phyloP scores from a whole-genome alignment of 2,797 vertebrate species.

The Podarcis lilfordi region DNA sequence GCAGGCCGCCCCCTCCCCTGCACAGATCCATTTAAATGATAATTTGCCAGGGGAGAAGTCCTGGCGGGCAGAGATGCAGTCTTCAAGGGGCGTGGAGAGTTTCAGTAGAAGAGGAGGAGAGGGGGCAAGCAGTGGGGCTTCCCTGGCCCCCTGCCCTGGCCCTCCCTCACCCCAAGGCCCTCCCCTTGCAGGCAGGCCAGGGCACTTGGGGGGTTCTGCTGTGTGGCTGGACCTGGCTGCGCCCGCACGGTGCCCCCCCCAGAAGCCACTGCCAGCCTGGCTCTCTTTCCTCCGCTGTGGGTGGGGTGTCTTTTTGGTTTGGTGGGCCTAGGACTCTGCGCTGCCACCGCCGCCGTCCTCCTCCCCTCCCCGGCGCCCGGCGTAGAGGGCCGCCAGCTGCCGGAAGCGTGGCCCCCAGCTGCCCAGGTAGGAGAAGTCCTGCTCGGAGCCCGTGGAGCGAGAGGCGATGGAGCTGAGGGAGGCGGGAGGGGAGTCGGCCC shows the following conservation, averaged over 20 bases:
- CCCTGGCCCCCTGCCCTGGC: accelerated
- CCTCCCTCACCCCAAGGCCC: accelerated
- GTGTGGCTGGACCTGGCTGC: background rate
- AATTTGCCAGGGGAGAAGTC: conserved; percentile 50
- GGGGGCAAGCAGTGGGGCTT: background rate
- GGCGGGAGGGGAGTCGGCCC: conserved; percentile 86
- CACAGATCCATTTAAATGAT: conserved; percentile 67
- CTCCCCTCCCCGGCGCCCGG: conserved; percentile 83
- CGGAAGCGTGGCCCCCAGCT: conserved; percentile 96
- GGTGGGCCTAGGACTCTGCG: conserved; percentile 84
- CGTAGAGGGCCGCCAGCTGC: conserved; percentile 93
- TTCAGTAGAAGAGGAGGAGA: conserved; percentile 20
- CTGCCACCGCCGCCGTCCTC: conserved; percentile 82
- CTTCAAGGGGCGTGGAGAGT: conserved; percentile 33
- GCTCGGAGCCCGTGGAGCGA: conserved; percentile 91
- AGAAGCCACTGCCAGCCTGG: background rate
- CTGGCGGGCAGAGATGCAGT: conserved; percentile 43
- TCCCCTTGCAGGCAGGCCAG: no score
- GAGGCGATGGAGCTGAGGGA: conserved; percentile 98
- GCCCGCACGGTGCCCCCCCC: background rate
- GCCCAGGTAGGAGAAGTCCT: conserved; percentile 96
- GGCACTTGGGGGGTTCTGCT: no score
- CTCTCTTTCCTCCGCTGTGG: accelerated
- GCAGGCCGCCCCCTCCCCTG: conserved; percentile 19
- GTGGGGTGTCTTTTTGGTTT: background rate